A percentile compares a stretch with the other conserved stretches of the same genome.
phyloP scores from a whole-genome alignment of 2,888 invertebrate genomes.

The Lasioglossum oenotherae region DNA sequence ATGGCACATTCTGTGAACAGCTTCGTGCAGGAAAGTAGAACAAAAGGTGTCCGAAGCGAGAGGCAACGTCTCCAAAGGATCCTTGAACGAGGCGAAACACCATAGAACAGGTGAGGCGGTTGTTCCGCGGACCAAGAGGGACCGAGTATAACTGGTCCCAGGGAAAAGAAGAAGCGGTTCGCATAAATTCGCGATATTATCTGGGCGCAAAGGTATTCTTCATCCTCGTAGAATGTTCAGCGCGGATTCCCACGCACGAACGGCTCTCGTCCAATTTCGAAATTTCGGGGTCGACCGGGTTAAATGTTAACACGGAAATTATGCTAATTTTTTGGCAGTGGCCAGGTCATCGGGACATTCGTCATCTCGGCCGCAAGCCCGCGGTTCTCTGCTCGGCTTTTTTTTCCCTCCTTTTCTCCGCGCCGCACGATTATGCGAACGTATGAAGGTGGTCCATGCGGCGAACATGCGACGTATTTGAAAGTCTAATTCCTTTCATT shows the following conservation, averaged over 20 bases:
- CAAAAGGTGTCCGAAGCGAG: not conserved
- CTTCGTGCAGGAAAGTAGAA: not conserved
- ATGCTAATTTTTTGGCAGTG: constrained; percentile 76
- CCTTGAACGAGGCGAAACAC: constrained; percentile 22
- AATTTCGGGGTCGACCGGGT: constrained; percentile 71
- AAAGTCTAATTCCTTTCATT: constrained; percentile 65
- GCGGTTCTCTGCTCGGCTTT: constrained; percentile 58
- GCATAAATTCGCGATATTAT: constrained; percentile 76
- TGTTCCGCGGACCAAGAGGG: constrained; percentile 32
- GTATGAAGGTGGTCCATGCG: constrained; percentile 59
- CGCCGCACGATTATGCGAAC: constrained; percentile 50
- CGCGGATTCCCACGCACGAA: constrained; percentile 69
- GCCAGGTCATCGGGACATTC: constrained; percentile 73
- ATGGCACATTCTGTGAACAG: not conserved
- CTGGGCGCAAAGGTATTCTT: constrained; percentile 64
- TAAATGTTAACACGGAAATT: constrained; percentile 82
- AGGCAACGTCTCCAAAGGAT: not conserved
- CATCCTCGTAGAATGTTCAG: constrained; percentile 43
- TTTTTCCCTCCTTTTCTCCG: constrained; percentile 16
- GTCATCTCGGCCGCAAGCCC: constrained; percentile 71
- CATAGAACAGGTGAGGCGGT: constrained; percentile 37
- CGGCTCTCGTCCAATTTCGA: constrained; percentile 69
- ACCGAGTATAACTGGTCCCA: constrained; percentile 44
- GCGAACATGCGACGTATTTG: constrained; percentile 58
- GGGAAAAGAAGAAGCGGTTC: constrained; percentile 60